Evolutionary conservation across 2,888 invertebrate genomes (phyloP).

Genomic region (Pheosia gnoma): DNA sequence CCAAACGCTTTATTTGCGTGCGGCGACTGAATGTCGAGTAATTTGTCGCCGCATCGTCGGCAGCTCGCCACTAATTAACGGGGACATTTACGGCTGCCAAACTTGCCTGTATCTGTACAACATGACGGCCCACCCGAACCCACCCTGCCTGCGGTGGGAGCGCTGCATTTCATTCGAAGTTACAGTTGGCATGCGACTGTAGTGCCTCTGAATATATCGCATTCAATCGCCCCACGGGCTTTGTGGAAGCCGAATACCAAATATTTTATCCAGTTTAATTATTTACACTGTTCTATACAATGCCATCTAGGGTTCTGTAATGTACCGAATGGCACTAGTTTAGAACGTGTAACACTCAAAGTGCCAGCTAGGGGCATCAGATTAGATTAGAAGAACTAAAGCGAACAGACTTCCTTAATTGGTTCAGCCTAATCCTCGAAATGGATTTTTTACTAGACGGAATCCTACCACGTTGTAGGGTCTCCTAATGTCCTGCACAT

Average conservation of each 20-base stretch:
- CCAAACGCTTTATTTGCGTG: conserved; percentile 58
- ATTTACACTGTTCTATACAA: conserved; percentile 14
- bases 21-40: conserved; percentile 63
- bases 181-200: conserved; percentile 39
- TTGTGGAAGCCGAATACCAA: conserved; percentile 20
- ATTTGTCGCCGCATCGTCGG: conserved; percentile 72
- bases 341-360: too few species aligned
- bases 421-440: neutral
- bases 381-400: too few species aligned
- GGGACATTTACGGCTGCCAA: conserved; percentile 73
- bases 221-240: conserved; percentile 23
- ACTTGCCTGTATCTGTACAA: conserved; percentile 62
- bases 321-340: neutral
- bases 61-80: conserved; percentile 75
- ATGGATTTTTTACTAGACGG: neutral
- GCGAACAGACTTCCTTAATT: too few species aligned
- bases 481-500: too few species aligned
- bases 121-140: conserved; percentile 41
- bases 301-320: neutral
- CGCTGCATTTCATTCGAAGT: conserved; percentile 45
- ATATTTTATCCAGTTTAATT: conserved; percentile 14
- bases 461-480: too few species aligned
- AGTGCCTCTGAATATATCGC: conserved; percentile 37
- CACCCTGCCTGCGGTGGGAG: conserved; percentile 39
- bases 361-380: too few species aligned